Evolutionary conservation across 2,888 invertebrate genomes (phyloP).

Genomic region (Lypha dubia): DNA sequence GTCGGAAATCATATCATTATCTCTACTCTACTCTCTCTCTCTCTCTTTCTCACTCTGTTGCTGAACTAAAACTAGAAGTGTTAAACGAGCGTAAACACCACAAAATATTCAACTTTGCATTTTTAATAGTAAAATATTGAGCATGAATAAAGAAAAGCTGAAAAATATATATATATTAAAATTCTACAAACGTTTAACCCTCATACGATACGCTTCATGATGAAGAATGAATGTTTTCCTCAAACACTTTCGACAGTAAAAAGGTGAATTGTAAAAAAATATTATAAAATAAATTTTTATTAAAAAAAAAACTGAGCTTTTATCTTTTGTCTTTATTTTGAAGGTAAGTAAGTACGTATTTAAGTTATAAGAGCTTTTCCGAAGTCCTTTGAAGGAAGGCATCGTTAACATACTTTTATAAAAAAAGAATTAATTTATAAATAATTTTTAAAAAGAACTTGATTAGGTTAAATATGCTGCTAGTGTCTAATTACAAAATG

Average conservation of each 20-base stretch:
- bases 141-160: conserved; percentile 30
- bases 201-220: conserved; percentile 42
- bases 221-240: not conserved
- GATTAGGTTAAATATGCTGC: no score
- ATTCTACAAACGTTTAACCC: conserved; percentile 64
- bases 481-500: no score
- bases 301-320: no score
- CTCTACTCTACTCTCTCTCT: conserved; percentile 2
- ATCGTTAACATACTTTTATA: no score
- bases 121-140: conserved; percentile 32
- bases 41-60: not conserved
- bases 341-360: no score
- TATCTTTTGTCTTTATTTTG: no score
- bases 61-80: conserved; percentile 59
- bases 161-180: conserved; percentile 54
- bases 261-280: not conserved
- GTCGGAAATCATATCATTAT: conserved; percentile 11
- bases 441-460: no score
- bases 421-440: no score
- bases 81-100: conserved; percentile 71
- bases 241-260: not conserved
- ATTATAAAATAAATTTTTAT: no score
- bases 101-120: conserved; percentile 37
- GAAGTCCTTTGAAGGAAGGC: no score
- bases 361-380: no score